Percentiles rank a stretch among this genome's conserved stretches.
These are phyloP conservation scores for Orbicella faveolata DNA, from an alignment of 64 coral and sea anemone species.

Conservation along the genomic window DNA sequence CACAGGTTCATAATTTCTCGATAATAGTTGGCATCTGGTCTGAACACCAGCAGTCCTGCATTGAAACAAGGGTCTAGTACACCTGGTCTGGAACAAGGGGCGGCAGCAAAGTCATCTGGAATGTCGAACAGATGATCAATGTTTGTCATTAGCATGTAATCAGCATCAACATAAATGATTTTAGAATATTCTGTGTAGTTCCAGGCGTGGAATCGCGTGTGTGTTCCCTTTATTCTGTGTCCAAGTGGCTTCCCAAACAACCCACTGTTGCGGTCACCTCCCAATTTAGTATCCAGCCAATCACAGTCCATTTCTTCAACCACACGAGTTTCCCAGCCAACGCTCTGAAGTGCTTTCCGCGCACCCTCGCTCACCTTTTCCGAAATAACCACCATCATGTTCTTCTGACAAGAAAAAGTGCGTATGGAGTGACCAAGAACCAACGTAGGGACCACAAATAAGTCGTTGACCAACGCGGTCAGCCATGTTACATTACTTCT, in stretches of 20 bases:
- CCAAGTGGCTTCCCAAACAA: constrained; percentile 32
- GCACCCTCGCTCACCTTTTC: constrained; percentile 44
- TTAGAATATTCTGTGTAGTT: constrained; percentile 78
- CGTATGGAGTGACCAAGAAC: constrained; percentile 73
- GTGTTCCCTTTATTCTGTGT: constrained; percentile 51
- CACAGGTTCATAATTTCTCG: constrained; percentile 65
- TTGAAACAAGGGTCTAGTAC: constrained; percentile 87
- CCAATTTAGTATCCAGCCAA: constrained; percentile 64
- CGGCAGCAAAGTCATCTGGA: constrained; percentile 78
- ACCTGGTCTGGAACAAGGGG: constrained; percentile 69
- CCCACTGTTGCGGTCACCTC: constrained; percentile 3
- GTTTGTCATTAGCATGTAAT: constrained; percentile 73
- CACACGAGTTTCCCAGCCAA: constrained; percentile 58
- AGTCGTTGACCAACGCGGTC: constrained; percentile 82
- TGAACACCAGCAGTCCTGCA: constrained; percentile 79
- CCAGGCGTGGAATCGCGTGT: constrained; percentile 89
- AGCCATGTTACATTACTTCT: constrained; percentile 64
- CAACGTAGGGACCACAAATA: constrained; percentile 64
- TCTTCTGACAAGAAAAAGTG: constrained; percentile 78
- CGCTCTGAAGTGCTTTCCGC: constrained; percentile 40
- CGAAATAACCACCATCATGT: constrained; percentile 84
- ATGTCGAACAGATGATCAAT: constrained; percentile 79
- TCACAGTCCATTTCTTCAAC: constrained; percentile 82
- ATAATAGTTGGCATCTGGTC: constrained; percentile 53
- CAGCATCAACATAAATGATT: constrained; percentile 83